phyloP scores from a whole-genome alignment of 37 sponge, comb jelly and placozoan genomes.

The Agelas oroides region DNA sequence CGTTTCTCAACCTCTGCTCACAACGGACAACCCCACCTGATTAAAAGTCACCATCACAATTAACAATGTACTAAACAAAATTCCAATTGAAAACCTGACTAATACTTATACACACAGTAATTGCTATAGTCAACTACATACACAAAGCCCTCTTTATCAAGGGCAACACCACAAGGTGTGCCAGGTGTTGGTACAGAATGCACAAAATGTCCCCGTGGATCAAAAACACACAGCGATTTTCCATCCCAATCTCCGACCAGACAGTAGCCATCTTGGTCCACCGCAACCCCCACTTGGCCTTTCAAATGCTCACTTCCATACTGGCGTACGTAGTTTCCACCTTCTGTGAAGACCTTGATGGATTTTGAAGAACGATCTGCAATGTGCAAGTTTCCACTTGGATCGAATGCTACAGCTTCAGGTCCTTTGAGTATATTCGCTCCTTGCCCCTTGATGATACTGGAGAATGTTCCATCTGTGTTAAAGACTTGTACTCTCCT shows the following conservation, averaged over 20 bases:
- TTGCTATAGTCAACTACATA: constrained; percentile 14
- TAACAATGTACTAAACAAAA: no score
- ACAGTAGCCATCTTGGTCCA: constrained; percentile 38
- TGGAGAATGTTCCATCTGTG: constrained; percentile 29
- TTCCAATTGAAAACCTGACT: no score
- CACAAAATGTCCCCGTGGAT: background rate
- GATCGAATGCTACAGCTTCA: constrained; percentile 44
- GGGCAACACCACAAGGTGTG: background rate
- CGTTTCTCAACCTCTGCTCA: no score
- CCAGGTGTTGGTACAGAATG: background rate
- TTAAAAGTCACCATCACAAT: no score
- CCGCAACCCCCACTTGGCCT: constrained; percentile 32
- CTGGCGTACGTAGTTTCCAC: background rate
- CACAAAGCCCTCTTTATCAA: constrained; percentile 36
- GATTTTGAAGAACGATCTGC: constrained; percentile 6
- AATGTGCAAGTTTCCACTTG: constrained; percentile 28
- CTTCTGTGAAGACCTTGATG: constrained; percentile 41
- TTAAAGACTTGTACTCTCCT: constrained; percentile 47
- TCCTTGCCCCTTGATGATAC: constrained; percentile 5
- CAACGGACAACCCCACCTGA: no score
- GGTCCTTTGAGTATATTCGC: background rate
- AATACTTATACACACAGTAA: constrained; percentile 10
- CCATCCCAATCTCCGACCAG: background rate
- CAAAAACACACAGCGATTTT: background rate
- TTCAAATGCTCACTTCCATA: constrained; percentile 16